These are phyloP conservation scores for Lineus longissimus DNA, from an alignment of 1,140 invertebrate species.

Conservation along the genomic window DNA sequence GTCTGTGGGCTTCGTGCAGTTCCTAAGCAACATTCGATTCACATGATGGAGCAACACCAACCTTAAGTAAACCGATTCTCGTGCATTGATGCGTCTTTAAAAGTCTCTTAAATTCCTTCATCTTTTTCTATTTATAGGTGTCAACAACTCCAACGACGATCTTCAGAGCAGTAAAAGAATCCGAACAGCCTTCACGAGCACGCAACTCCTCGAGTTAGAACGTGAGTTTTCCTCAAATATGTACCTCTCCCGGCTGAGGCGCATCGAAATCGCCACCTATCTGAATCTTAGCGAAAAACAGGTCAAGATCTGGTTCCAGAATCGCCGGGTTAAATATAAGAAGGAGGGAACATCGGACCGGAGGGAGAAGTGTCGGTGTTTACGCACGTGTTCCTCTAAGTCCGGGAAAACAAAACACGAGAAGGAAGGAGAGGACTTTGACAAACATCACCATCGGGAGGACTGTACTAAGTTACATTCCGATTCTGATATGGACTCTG, in stretches of 20 bases:
- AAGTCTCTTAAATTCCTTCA: too few relatives aligned
- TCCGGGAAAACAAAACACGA: not conserved
- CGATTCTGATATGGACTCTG: too few relatives aligned
- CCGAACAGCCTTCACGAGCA: slow-evolving; percentile 61
- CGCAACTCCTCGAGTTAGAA: slow-evolving; percentile 60
- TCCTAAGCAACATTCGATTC: too few relatives aligned
- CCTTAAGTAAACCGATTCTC: too few relatives aligned
- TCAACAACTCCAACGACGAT: slow-evolving; percentile 44
- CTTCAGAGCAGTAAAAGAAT: slow-evolving; percentile 55
- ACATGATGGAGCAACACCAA: too few relatives aligned
- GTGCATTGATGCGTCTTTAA: too few relatives aligned
- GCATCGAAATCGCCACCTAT: slow-evolving; percentile 62
- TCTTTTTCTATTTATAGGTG: slow-evolving; percentile 7
- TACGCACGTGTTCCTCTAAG: slow-evolving; percentile 39
- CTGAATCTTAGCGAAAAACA: slow-evolving; percentile 84
- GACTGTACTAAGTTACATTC: too few relatives aligned
- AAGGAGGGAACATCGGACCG: slow-evolving; percentile 61
- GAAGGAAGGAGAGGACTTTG: too few relatives aligned
- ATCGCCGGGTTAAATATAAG: slow-evolving; percentile 83
- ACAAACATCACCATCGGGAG: too few relatives aligned
- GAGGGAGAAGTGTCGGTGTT: slow-evolving; percentile 58
- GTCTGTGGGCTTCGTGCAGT: too few relatives aligned
- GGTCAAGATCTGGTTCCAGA: slow-evolving; percentile 93
- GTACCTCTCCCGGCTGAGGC: slow-evolving; percentile 59
- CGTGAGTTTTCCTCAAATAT: slow-evolving; percentile 60